Base-by-base conservation (phyloP, 2,888 invertebrate genomes). In the Andrena bicolor region DNA sequence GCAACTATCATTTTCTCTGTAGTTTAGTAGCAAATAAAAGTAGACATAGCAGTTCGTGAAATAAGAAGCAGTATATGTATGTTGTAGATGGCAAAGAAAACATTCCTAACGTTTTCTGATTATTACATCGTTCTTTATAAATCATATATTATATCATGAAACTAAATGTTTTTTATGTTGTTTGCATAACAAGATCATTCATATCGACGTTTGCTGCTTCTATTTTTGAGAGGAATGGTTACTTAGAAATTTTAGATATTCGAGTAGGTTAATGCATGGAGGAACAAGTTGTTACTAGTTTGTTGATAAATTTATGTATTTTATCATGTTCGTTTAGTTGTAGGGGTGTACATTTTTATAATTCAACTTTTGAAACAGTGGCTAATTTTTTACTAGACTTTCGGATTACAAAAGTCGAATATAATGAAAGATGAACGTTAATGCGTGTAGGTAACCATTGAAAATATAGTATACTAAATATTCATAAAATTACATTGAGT, bases 31-130 rank as follows among this genome's bases (percentile, higher is more conserved):
- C 58, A 76, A 53, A 20, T 41, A n/a, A 51, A 35, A 26, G 60
- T 74, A 77, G 66, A 51, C 5, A 30, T 77, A 77, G 51, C 6
- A 61, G 28, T 60, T 66, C 20, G 10, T 41, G 51, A 84, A 76
- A 61, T 48, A 68, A 64, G 41, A 51, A 74, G 53, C 56, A 64
- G 76, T 74, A 76, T 66, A 63, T 76, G 65, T 30, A 81, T 76
- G 63, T 72, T 58, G 28, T 79, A 74, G 60, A 64, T 60, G 68
- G 58, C 23, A 60, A 60, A 26, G 6, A 63, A 16, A 64, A 58
- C 73, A 75, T 65, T 71, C 23, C 60, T 13, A 10, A 7, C 13
- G 2, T 60, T 58, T 58, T 64, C 13, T 28, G 10, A 70, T 51
- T 41, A 41, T 41, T 16, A 41, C 23, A 61, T 7, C 10, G 23